These are phyloP conservation scores for Uloborus diversus DNA, from an alignment of 1,140 invertebrate genomes.

Conservation along the genomic window DNA sequence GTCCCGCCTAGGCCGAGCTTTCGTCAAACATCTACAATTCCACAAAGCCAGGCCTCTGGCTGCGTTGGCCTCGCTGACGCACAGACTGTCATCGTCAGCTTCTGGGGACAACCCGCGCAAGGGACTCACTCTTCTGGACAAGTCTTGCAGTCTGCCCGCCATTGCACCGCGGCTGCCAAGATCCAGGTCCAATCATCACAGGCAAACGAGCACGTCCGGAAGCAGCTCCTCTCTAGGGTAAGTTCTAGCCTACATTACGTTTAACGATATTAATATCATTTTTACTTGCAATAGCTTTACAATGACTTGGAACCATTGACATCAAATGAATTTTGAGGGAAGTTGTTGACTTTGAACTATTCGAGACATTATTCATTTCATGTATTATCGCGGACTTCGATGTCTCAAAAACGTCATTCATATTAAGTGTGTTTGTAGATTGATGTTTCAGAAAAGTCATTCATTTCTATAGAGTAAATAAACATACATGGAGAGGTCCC, in stretches of 20 bases:
- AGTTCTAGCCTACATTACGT: neutral
- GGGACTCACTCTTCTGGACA: conserved; percentile 40
- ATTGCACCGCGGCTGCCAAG: conserved; percentile 28
- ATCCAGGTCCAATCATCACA: conserved; percentile 60
- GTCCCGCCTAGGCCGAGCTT: conserved; percentile 43
- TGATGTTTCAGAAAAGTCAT: no score
- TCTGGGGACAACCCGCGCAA: conserved; percentile 30
- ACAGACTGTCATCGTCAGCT: conserved; percentile 17
- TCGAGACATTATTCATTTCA: no score
- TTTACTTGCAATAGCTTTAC: no score
- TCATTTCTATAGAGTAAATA: no score
- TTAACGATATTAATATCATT: no score
- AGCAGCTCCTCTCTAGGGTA: conserved; percentile 35
- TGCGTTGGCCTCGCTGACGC: conserved; percentile 43
- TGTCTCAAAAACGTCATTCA: no score
- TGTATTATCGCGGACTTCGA: no score
- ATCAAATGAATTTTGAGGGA: no score
- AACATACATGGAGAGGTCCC: no score
- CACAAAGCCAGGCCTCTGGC: conserved; percentile 51
- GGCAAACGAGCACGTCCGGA: conserved; percentile 6
- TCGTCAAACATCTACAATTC: conserved; percentile 49
- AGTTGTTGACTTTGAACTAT: no score
- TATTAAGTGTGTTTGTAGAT: no score
- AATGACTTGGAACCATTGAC: no score
- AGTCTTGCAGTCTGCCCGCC: conserved; percentile 41